Base-by-base conservation (phyloP, 2,113 vertebrate species). In the Heptranchias perlo region DNA sequence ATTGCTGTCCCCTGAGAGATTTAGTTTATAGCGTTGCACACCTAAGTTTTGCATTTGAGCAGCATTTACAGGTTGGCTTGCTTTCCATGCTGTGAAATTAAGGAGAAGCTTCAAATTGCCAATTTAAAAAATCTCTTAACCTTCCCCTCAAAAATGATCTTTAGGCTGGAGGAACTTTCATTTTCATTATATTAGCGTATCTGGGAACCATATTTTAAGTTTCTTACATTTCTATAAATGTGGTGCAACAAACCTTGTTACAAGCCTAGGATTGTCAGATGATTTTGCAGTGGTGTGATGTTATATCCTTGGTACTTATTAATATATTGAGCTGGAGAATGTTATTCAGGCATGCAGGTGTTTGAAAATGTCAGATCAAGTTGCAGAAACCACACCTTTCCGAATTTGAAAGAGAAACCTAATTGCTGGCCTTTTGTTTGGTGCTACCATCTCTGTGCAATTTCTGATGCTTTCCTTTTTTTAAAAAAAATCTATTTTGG, bases 271-370 rank as follows among this genome's bases (percentile, higher is more conserved):
- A 23, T 64, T 25, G 64, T 93, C 58, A 93, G 39, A 39, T 82
- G 78, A 82, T 82, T n/a, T 82, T 93, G 35, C n/a, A 64, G n/a
- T 62, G 89, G 58, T n/a, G 14, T 64, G 58, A 61, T 93, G 58
- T 61, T 62, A 64, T 93, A 64, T 64, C 18, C n/a, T 93, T 93
- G 35, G 89, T 6, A 62, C 89, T 64, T 62, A 44, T 64, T 25
- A 89, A 54, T 89, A n/a, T 58, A 54, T n/a, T 58, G 89, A 39
- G n/a, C 61, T 93, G 58, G 16, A n/a, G n/a, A 58, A 39, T 93
- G 35, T 93, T 58, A 61, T 62, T 93, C 89, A 93, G 89, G 89
- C 89, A 62, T 23, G 89, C 54, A 93, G 89, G 89, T 93, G 58
- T 39, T 39, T 93, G 35, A 62, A 93, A 93, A 62, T 62, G 89